Base-by-base conservation (phyloP, 1,140 invertebrate species). In the Pseudoatta argentina region DNA sequence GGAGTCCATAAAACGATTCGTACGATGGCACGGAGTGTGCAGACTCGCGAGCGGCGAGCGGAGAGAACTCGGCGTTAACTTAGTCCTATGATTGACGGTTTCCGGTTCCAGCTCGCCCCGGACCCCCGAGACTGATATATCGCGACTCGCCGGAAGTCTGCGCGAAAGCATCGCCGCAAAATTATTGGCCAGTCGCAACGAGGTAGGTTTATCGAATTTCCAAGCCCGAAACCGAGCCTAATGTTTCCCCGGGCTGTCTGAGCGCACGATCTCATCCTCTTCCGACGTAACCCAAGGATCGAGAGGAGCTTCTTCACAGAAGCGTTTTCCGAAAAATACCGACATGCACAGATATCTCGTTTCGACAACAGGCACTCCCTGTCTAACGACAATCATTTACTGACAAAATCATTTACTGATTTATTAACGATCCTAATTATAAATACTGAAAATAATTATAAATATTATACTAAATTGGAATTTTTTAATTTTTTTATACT, bases 71-170 rank as follows among this genome's bases (percentile, higher is more conserved):
- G 76, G 90, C 86, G 90, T 91, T 92, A 92, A 91, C 91, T 92
- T 91, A 91, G 91, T 91, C 89, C 88, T 92, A 92, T 91, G 91
- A 92, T 92, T 92, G 91, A 92, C 91, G 91, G 91, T 92, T 92
- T 92, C 91, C 91, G 86, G 89, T 92, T 92, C 91, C 91, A 89
- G 91, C 76, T 92, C 87, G 77, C 85, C 86, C 30, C 71, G 87
- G 69, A n/a, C 67, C 55, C 51, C 48, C 44, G 34, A 69, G 91
- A 91, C 91, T 91, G 91, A 92, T 92, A 92, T 92, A 92, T 92
- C 88, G 88, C 91, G 87, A 88, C 89, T 89, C 85, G 89, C 91
- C 90, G 89, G 91, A 92, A 91, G 89, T 92, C 89, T 90, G 88
- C 86, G 87, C 89, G 59, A 90, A 76, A 76, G 89, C 88, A 90